Conservation (phyloP, 1,140 invertebrate genomes). For the Calliopsis andreniformis region DNA sequence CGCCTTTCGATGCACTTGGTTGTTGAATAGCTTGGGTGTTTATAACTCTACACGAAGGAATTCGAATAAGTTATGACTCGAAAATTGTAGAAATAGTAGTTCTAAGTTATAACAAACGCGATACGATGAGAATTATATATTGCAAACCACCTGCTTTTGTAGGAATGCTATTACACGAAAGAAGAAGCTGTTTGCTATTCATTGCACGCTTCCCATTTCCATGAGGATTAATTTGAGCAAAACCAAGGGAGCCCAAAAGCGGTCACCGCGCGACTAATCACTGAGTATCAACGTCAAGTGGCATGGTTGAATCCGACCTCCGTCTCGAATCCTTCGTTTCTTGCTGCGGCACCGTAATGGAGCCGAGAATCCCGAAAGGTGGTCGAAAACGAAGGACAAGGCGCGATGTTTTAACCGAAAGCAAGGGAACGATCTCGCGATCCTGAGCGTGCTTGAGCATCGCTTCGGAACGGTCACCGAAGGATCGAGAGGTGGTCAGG, state of each 20-base stretch:
- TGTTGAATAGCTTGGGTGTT: too few relatives aligned
- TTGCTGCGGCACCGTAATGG: constrained; percentile 51
- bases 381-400: not conserved
- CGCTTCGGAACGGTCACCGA: not conserved
- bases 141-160: too few relatives aligned
- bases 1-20: not conserved
- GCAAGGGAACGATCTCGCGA: constrained; percentile 30
- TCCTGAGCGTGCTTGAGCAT: constrained; percentile 24
- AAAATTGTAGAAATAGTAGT: too few relatives aligned
- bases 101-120: too few relatives aligned
- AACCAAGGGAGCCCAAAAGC: constrained; percentile 18
- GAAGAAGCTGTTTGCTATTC: not conserved
- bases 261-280: constrained; percentile 44
- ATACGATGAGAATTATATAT: too few relatives aligned
- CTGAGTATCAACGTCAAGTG: constrained; percentile 42
- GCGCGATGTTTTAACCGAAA: constrained; percentile 41
- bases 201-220: constrained; percentile 2
- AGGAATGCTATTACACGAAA: not conserved
- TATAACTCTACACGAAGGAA: not conserved
- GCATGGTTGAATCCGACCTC: not conserved
- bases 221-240: constrained; percentile 34
- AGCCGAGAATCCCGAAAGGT: constrained; percentile 45
- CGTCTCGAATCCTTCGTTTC: constrained; percentile 34
- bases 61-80: not conserved
- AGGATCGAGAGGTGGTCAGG: constrained; percentile 27